These are phyloP conservation scores for Acyrthosiphon pisum DNA, from an alignment of 1,140 invertebrate species.

Conservation along the genomic window DNA sequence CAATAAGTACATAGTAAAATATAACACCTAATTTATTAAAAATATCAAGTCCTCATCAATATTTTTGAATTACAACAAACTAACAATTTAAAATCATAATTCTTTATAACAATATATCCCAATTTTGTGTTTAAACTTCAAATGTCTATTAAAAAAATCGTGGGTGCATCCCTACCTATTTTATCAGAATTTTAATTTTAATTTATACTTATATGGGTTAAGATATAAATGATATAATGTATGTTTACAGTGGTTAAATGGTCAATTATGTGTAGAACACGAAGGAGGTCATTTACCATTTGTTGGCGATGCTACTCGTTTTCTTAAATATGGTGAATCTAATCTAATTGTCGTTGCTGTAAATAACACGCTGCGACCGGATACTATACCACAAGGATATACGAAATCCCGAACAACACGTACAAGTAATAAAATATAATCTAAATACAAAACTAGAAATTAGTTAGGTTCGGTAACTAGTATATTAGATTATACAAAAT, in stretches of 20 bases:
- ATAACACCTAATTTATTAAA: too few relatives aligned
- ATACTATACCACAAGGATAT: conserved; percentile 82
- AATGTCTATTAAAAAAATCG: too few relatives aligned
- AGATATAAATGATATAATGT: background rate
- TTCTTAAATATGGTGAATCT: conserved; percentile 73
- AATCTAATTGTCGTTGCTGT: conserved; percentile 89
- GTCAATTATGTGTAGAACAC: conserved; percentile 77
- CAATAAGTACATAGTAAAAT: too few relatives aligned
- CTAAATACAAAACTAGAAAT: background rate
- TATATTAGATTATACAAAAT: background rate
- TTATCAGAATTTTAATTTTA: background rate
- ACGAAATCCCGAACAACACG: conserved; percentile 66
- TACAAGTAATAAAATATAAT: background rate
- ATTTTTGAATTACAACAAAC: too few relatives aligned
- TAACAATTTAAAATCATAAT: background rate
- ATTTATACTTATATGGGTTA: background rate
- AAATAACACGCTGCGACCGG: conserved; percentile 86
- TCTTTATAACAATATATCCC: background rate
- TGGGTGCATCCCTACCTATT: background rate
- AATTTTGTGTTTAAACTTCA: too few relatives aligned
- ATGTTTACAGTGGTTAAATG: conserved; percentile 86
- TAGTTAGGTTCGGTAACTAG: background rate
- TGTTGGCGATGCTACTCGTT: conserved; percentile 79
- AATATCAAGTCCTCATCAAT: too few relatives aligned
- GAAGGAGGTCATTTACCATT: conserved; percentile 96